Percentiles rank a stretch among this genome's conserved stretches.
These are phyloP conservation scores for Agraylea sexmaculata DNA, from an alignment of 1,140 invertebrate species.

Conservation along the genomic window DNA sequence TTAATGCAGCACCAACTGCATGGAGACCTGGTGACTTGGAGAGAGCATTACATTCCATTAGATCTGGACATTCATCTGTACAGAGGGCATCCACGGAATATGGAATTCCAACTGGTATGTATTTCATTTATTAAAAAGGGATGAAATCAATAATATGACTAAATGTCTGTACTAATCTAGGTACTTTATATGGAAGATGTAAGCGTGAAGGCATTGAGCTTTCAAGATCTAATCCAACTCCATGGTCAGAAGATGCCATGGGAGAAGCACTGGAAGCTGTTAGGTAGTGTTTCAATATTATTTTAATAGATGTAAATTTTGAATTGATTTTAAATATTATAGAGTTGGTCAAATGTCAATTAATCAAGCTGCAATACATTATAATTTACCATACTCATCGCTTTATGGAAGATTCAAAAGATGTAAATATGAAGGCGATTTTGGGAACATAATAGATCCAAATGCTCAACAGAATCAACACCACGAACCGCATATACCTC, in stretches of 20 bases:
- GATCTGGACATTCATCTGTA: slow-evolving; percentile 70
- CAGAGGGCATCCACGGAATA: slow-evolving; percentile 73
- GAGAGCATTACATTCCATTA: slow-evolving; percentile 69
- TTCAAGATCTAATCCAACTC: slow-evolving; percentile 71
- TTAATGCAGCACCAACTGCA: slow-evolving; percentile 81
- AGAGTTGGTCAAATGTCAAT: slow-evolving; percentile 84
- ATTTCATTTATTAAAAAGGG: background rate
- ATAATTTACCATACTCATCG: slow-evolving; percentile 79
- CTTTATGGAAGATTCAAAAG: slow-evolving; percentile 78
- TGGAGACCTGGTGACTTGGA: slow-evolving; percentile 76
- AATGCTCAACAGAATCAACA: slow-evolving; percentile 9
- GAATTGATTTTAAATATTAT: slow-evolving; percentile 22
- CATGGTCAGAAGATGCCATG: slow-evolving; percentile 85
- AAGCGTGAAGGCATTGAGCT: slow-evolving; percentile 80
- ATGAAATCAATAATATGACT: no score
- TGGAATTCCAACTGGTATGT: slow-evolving; percentile 63
- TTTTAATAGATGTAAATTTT: slow-evolving; percentile 1
- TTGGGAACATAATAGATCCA: slow-evolving; percentile 9
- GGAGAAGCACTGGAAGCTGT: slow-evolving; percentile 78
- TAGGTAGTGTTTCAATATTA: slow-evolving; percentile 40
- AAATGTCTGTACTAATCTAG: slow-evolving; percentile 29
- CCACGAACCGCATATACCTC: slow-evolving; percentile 12
- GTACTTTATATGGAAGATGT: slow-evolving; percentile 75
- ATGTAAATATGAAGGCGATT: slow-evolving; percentile 42
- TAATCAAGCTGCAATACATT: slow-evolving; percentile 86